Evolutionary conservation across 1,140 invertebrate species (phyloP).

Genomic region (Akabosia matsudoensis): DNA sequence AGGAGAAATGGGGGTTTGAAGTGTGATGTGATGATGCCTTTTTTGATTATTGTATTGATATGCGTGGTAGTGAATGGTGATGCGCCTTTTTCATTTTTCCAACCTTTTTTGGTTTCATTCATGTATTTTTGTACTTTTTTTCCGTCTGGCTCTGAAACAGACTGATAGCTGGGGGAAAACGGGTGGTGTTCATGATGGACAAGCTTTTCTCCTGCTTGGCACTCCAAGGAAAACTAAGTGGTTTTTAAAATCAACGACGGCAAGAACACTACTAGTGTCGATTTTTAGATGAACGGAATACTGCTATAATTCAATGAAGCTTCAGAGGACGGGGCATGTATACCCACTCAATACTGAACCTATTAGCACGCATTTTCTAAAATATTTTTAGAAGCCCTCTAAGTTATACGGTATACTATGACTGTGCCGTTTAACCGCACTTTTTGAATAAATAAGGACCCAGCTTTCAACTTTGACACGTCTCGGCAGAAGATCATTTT

Average conservation of each 20-base stretch:
- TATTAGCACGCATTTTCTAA: conserved; percentile 1
- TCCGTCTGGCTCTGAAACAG: background rate
- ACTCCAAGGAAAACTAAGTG: background rate
- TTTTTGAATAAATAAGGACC: too few species aligned
- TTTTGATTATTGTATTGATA: conserved; percentile 11
- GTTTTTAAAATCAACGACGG: background rate
- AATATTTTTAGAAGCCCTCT: background rate
- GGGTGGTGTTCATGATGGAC: background rate
- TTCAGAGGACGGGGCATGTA: too few species aligned
- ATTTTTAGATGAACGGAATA: background rate
- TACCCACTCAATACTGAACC: too few species aligned
- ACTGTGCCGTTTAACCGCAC: too few species aligned
- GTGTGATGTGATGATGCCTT: conserved; percentile 24
- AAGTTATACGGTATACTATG: background rate
- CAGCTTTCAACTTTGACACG: too few species aligned
- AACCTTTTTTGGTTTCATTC: background rate
- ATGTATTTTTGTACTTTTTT: background rate
- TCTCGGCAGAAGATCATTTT: too few species aligned
- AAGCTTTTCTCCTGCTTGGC: background rate
- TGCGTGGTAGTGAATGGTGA: background rate
- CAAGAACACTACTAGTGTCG: background rate
- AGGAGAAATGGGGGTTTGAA: conserved; percentile 16
- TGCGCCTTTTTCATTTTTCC: background rate
- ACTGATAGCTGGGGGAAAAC: background rate
- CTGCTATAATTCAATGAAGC: too few species aligned